A percentile compares a stretch with the other conserved stretches of the same genome.
Conservation (phyloP, 2,888 invertebrate species). For the Villa cingulata region DNA sequence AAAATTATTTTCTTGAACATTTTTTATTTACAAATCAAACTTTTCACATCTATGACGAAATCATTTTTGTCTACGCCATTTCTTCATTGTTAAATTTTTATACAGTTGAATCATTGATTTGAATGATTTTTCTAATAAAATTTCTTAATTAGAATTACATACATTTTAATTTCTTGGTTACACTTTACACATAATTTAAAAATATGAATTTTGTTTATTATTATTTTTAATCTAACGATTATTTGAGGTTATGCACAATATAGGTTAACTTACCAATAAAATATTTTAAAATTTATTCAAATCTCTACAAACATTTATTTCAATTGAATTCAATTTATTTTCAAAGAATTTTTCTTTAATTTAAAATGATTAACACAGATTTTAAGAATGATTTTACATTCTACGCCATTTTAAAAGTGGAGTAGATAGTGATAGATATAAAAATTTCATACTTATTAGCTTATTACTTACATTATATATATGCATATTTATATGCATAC, state of each 20-base stretch:
- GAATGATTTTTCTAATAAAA: background rate
- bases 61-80: constrained; percentile 3
- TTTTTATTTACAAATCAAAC: too few species aligned
- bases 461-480: too few species aligned
- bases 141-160: too few species aligned
- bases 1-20: too few species aligned
- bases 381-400: constrained; percentile 2
- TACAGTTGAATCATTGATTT: background rate
- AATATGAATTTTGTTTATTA: background rate
- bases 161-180: too few species aligned
- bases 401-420: constrained; percentile 11
- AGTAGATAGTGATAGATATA: too few species aligned
- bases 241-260: constrained; percentile 14
- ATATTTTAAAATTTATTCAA: background rate
- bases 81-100: background rate
- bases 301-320: too few species aligned
- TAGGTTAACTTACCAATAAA: constrained; percentile 12
- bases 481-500: too few species aligned
- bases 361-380: background rate
- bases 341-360: background rate
- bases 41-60: too few species aligned
- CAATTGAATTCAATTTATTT: background rate
- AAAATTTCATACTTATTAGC: too few species aligned
- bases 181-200: too few species aligned
- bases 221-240: background rate